Conservation (phyloP, 2,797 vertebrate genomes). For the Telmatherina bonti region DNA sequence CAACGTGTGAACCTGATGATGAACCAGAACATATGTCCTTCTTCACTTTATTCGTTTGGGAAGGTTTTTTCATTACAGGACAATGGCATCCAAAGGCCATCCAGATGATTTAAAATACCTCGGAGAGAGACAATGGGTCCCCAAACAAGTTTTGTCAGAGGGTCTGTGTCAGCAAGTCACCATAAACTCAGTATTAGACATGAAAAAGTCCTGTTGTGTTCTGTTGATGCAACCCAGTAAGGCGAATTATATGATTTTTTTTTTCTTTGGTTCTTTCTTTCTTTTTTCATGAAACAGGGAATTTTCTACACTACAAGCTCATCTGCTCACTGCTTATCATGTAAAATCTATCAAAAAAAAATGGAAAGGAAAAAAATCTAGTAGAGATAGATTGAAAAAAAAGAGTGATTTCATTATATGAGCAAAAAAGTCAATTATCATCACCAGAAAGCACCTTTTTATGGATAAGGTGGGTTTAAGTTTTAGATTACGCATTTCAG, state of each 20-base stretch:
- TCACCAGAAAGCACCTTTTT: no score
- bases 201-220: slow-evolving; percentile 24
- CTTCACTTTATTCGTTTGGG: not conserved
- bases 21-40: not conserved
- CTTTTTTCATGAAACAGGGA: slow-evolving; percentile 6
- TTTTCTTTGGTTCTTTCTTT: no score
- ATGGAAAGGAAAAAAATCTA: no score
- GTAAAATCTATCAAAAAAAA: not conserved
- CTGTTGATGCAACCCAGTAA: slow-evolving; percentile 11
- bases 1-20: not conserved
- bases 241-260: slow-evolving; percentile 24
- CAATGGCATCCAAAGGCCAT: slow-evolving; percentile 11
- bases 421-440: no score
- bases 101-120: slow-evolving; percentile 32
- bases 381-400: no score
- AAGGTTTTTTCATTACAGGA: not conserved
- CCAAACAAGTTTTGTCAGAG: slow-evolving; percentile 51
- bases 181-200: slow-evolving; percentile 34
- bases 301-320: not conserved
- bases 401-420: not conserved
- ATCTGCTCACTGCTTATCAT: not conserved
- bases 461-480: not conserved
- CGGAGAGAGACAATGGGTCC: slow-evolving; percentile 1
- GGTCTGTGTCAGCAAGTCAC: slow-evolving; percentile 40
- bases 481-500: slow-evolving; percentile 2